Percentiles rank a stretch among this genome's conserved stretches.
phyloP scores from a whole-genome alignment of 2,797 vertebrate species.

The Setipinna tenuifilis region DNA sequence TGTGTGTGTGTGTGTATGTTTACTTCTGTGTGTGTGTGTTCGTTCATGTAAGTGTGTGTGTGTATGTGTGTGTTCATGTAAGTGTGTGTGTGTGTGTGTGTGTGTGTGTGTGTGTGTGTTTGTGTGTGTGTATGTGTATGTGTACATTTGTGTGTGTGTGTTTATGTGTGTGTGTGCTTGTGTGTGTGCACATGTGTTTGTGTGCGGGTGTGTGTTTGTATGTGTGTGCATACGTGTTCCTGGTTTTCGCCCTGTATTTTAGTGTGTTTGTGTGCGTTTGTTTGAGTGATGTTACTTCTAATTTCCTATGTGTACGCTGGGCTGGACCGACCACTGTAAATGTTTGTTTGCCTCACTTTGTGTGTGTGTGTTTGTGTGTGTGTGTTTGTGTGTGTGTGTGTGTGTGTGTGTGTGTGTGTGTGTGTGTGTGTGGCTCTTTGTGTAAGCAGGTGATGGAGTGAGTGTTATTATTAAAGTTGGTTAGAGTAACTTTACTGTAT shows the following conservation, averaged over 20 bases:
- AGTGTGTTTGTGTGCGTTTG: background rate
- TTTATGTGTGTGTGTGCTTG: background rate
- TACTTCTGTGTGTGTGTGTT: no score
- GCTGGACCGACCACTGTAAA: background rate
- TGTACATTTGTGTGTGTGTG: no score
- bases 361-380: background rate
- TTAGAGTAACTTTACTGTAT: background rate
- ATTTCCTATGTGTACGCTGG: background rate
- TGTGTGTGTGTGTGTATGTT: no score
- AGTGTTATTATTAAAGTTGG: background rate
- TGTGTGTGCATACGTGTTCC: background rate
- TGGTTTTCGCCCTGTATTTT: background rate
- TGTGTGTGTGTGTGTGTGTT: no score
- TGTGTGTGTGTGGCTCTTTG: background rate
- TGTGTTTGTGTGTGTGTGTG: background rate
- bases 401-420: no score
- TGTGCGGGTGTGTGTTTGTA: background rate
- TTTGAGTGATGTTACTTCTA: conserved; percentile 16
- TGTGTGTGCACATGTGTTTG: no score
- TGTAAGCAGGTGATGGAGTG: background rate
- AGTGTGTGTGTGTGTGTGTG: no score
- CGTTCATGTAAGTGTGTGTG: no score
- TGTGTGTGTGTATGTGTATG: no score
- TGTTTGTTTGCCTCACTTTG: background rate
- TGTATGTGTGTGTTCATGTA: no score